These are phyloP conservation scores for Fistularia tabacaria DNA, from an alignment of 2,797 vertebrate genomes.

Conservation along the genomic window DNA sequence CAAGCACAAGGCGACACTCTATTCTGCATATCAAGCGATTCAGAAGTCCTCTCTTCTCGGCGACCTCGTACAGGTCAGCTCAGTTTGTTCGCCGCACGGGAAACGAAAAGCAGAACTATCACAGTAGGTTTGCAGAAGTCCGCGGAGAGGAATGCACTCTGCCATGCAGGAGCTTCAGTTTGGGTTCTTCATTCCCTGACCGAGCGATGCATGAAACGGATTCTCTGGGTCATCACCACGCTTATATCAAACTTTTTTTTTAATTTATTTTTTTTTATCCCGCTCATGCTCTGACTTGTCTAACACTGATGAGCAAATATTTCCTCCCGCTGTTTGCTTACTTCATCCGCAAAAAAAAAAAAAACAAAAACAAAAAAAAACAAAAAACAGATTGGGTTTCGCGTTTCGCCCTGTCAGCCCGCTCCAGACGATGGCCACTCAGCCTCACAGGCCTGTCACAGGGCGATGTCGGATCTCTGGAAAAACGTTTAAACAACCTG, in stretches of 20 bases:
- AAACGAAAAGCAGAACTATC: too few species aligned
- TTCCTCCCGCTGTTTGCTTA: slow-evolving; percentile 1
- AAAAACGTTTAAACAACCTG: slow-evolving; percentile 33
- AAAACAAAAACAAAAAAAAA: too few species aligned
- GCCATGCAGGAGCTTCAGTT: slow-evolving; percentile 1
- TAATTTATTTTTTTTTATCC: slow-evolving; percentile 21
- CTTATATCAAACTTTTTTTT: slow-evolving; percentile 12
- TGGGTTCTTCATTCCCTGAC: neutral
- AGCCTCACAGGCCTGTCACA: slow-evolving; percentile 33
- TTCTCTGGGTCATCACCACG: slow-evolving; percentile 25
- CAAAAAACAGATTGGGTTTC: slow-evolving; percentile 42
- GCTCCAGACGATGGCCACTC: slow-evolving; percentile 32
- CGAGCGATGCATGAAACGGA: slow-evolving; percentile 21
- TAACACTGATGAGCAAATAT: slow-evolving; percentile 32
- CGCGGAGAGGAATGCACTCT: too few species aligned
- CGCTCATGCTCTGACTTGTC: slow-evolving; percentile 20
- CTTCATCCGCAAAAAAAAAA: too few species aligned
- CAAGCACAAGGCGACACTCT: too few species aligned
- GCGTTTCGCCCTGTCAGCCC: slow-evolving; percentile 35
- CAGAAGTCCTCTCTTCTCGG: too few species aligned
- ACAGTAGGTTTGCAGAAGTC: too few species aligned
- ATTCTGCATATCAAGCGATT: too few species aligned
- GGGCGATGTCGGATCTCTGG: slow-evolving; percentile 23
- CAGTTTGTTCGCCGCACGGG: too few species aligned
- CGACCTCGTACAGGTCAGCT: too few species aligned